phyloP scores from a whole-genome alignment of 1,140 invertebrate species.

The Palaemon carinicauda region DNA sequence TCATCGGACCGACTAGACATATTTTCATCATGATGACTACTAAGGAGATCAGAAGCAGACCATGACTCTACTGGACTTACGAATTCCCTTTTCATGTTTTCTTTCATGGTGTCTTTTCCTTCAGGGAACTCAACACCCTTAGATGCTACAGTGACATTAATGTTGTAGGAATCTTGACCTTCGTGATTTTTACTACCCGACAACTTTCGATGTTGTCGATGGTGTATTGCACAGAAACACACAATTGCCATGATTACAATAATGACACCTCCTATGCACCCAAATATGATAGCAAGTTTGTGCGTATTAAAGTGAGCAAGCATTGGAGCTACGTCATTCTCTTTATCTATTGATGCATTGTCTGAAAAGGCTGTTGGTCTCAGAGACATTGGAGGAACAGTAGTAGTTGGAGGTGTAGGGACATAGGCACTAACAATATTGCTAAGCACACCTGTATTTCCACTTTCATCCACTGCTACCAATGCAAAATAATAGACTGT shows the following conservation, averaged over 20 bases:
- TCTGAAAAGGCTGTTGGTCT: constrained; percentile 33
- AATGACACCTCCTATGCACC: constrained; percentile 42
- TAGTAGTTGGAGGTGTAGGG: constrained; percentile 61
- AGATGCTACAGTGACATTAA: constrained; percentile 41
- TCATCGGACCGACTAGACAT: constrained; percentile 52
- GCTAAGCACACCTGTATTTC: constrained; percentile 68
- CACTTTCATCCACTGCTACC: constrained; percentile 65
- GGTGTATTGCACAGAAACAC: constrained; percentile 32
- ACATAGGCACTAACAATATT: constrained; percentile 69
- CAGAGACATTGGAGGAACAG: constrained; percentile 60
- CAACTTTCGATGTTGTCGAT: constrained; percentile 26
- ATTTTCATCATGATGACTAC: constrained; percentile 50
- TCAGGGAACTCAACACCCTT: constrained; percentile 40
- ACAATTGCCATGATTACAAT: constrained; percentile 24
- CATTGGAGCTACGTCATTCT: constrained; percentile 17
- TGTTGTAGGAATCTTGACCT: constrained; percentile 23
- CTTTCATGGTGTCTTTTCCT: constrained; percentile 29
- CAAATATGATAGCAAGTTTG: constrained; percentile 45
- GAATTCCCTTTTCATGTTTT: constrained; percentile 57
- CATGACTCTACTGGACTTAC: constrained; percentile 57
- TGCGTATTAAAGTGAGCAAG: constrained; percentile 22
- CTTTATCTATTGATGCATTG: constrained; percentile 36
- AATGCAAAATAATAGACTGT: constrained; percentile 66
- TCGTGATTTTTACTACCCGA: constrained; percentile 36
- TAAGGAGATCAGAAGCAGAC: constrained; percentile 59